A percentile compares a stretch with the other conserved stretches of the same genome.
Conservation (phyloP, 2,113 vertebrate species). For the Cichladusa arquata region DNA sequence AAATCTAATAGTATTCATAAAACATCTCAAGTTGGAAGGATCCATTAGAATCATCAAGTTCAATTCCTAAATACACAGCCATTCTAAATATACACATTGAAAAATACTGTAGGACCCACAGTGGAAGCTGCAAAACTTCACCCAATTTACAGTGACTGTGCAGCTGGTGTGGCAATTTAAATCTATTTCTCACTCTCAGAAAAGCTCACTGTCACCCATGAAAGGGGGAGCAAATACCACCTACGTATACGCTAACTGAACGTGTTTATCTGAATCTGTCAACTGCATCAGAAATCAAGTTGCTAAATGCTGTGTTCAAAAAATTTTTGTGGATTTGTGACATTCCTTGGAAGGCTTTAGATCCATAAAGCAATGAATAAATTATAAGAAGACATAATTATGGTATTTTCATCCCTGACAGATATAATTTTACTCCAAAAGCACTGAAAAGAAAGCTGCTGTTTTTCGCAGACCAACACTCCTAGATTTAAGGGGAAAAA, state of each 20-base stretch:
- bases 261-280: conserved; percentile 65
- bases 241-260: background rate
- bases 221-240: background rate
- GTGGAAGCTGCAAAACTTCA: background rate
- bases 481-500: background rate
- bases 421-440: conserved; percentile 67
- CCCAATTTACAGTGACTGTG: background rate
- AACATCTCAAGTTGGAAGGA: background rate
- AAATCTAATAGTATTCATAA: background rate
- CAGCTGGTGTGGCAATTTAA: background rate
- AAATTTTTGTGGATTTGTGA: conserved; percentile 68
- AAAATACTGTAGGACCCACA: background rate
- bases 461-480: conserved; percentile 36
- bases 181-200: background rate
- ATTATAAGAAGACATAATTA: conserved; percentile 78
- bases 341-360: conserved; percentile 67
- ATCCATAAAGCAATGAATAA: conserved; percentile 75
- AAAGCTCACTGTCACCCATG: background rate
- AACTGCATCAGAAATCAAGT: conserved; percentile 67
- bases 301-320: conserved; percentile 56
- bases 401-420: conserved; percentile 74
- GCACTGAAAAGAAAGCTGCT: conserved; percentile 49
- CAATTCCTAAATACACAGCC: background rate
- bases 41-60: background rate
- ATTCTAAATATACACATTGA: background rate